Evolutionary conservation across 2,888 invertebrate species (phyloP), one percentile per base, ranked within the genome.

Genomic region (Eurois occulta): DNA sequence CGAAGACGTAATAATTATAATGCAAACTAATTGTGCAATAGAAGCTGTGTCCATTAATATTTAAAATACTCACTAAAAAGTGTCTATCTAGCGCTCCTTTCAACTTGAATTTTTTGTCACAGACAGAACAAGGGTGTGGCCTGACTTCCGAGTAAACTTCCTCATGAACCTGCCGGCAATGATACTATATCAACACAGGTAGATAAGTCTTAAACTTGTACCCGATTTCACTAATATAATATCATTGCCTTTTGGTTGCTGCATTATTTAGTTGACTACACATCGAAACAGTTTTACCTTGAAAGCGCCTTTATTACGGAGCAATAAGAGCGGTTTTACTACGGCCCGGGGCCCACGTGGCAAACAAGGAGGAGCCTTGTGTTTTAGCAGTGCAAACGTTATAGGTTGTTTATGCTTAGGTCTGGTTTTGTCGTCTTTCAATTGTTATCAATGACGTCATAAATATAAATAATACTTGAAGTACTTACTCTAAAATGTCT

Each of bases 31-130:
- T 55, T 11, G 11, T 24, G 28, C 7, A 24, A 43, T 8, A 11
- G 43, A 35, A 52, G 16, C 28, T n/a, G 13, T 13, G n/a, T 32
- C 4, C 18, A 78, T 35, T 28, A 73, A 28, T 69, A 62, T 62
- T 48, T 13, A 35, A 43, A 71, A 67, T 71, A 85, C 84, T 84
- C 48, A 94, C 94, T 85, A 94, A 80, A 73, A 92, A 93, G 81
- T 94, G 94, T 28, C 94, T 86, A 74, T 94, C 93, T 55, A 95
- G 87, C 0, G 94, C 94, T 8, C 94, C 94, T 80, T 95, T 95
- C 75, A 91, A 88, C 89, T 94, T 95, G 91, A 95, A 95, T 0
- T 91, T 94, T 88, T 95, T 95, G 73, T 86, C 85, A 88, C 95
- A 95, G 13, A 92, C 88, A 60, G 88, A 65, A 89, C 95, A 95